Evolutionary conservation across 2,797 vertebrate genomes (phyloP).

Genomic region (Microctenopoma steveboyesi): DNA sequence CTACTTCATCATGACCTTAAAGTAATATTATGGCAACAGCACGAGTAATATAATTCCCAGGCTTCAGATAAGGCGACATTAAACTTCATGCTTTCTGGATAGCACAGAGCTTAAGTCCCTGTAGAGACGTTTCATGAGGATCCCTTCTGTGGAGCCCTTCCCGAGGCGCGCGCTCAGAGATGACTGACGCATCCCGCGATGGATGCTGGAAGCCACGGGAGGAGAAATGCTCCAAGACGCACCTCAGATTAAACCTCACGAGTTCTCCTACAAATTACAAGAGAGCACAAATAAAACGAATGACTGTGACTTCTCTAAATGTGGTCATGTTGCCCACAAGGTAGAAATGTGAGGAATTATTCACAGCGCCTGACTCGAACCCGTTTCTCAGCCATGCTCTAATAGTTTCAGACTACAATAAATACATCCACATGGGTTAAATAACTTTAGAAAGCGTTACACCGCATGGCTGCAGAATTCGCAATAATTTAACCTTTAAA

Average conservation of each 20-base stretch:
- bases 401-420: conserved; percentile 10
- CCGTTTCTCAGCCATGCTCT: neutral
- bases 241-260: conserved; percentile 8
- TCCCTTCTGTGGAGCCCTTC: conserved; percentile 15
- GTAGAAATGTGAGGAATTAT: neutral
- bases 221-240: conserved; percentile 18
- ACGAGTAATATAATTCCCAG: neutral
- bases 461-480: neutral
- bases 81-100: conserved; percentile 2
- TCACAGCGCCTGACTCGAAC: neutral
- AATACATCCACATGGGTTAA: conserved; percentile 14
- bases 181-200: neutral
- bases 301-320: neutral
- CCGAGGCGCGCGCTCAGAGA: neutral
- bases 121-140: neutral
- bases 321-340: neutral
- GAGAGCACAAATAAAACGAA: neutral
- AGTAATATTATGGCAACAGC: neutral
- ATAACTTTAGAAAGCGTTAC: conserved; percentile 5
- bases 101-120: conserved; percentile 12
- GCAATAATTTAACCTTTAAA: neutral
- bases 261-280: conserved; percentile 12
- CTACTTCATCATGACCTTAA: neutral
- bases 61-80: conserved; percentile 25
- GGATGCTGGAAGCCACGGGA: conserved; percentile 12